Evolutionary conservation across 2,888 invertebrate species (phyloP).

Genomic region (Drosophila greeni): DNA sequence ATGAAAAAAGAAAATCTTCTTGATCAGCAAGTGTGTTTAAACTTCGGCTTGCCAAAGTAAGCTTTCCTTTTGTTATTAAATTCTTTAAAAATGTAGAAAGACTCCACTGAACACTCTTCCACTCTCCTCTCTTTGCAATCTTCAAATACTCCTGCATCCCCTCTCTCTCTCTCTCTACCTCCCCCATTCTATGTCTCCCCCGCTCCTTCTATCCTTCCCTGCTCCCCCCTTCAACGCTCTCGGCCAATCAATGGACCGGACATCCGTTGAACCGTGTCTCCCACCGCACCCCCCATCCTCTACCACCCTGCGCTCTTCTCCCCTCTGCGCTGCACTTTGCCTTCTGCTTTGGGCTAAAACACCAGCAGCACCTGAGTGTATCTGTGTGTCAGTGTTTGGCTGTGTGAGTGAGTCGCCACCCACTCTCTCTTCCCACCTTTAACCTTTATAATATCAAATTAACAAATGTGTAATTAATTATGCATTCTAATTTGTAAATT

Average conservation of each 20-base stretch:
- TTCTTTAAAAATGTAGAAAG: neutral
- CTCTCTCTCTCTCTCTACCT: neutral
- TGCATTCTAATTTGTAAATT: neutral
- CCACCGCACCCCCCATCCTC: constrained; percentile 1
- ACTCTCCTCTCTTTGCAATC: neutral
- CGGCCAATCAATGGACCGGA: constrained; percentile 35
- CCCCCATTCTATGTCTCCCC: neutral
- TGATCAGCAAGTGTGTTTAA: neutral
- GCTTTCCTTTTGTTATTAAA: neutral
- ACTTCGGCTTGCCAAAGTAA: neutral
- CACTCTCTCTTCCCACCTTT: constrained; percentile 15
- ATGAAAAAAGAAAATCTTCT: neutral
- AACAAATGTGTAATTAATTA: neutral
- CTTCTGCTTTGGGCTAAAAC: constrained; percentile 21
- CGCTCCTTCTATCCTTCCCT: no score
- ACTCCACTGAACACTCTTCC: neutral
- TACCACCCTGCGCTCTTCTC: neutral
- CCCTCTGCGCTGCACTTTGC: constrained; percentile 23
- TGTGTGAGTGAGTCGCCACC: neutral
- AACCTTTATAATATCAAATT: constrained; percentile 18
- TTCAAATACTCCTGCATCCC: neutral
- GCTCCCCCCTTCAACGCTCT: no score
- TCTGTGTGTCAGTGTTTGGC: constrained; percentile 7
- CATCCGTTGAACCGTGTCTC: constrained; percentile 23
- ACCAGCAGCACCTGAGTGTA: constrained; percentile 24